Evolutionary conservation across 2,888 invertebrate genomes (phyloP), one percentile per base, ranked within the genome.

Genomic region (Plemyria rubiginata): DNA sequence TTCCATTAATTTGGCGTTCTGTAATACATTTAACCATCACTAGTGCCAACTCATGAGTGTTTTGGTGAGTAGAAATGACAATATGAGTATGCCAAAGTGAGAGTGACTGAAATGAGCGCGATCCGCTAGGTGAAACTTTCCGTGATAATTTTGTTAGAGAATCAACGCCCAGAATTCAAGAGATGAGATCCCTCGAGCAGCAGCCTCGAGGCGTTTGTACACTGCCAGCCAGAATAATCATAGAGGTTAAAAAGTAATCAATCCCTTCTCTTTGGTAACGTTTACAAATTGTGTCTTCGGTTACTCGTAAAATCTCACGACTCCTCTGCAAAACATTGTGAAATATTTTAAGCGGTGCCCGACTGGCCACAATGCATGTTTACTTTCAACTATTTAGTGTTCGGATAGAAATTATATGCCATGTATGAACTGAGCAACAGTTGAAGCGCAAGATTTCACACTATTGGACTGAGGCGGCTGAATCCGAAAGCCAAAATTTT

Each of bases 241-340:
- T 83, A 83, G 83, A 90, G 88, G 85, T 92, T 90, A 90, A 90
- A 90, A 92, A 89, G 90, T 87, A 87, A 92, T 91, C 88, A 90
- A 91, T 92, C 88, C 86, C 83, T 88, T 88, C 88, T 87, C 86
- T 89, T 90, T 84, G 84, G 84, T 81, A 89, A 91, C 85, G 75
- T 84, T 84, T 82, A 87, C 85, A 88, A 88, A 87, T 87, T 82
- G 83, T 86, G 82, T 86, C 84, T 90, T 88, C 87, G 87, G 87
- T 89, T 86, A 89, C 85, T 88, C 82, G 86, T 89, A 85, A 88
- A 88, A 87, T 86, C 81, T 87, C 75, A 79, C 78, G 79, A 80
- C 86, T 86, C 85, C 84, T 80, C 73, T 71, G 74, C 76, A 78
- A 76, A 81, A 79, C 78, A 80, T 89, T 88, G 81, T 83, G 88